These are phyloP conservation scores for Turnix velox DNA, from an alignment of 2,113 vertebrate genomes.

Conservation along the genomic window DNA sequence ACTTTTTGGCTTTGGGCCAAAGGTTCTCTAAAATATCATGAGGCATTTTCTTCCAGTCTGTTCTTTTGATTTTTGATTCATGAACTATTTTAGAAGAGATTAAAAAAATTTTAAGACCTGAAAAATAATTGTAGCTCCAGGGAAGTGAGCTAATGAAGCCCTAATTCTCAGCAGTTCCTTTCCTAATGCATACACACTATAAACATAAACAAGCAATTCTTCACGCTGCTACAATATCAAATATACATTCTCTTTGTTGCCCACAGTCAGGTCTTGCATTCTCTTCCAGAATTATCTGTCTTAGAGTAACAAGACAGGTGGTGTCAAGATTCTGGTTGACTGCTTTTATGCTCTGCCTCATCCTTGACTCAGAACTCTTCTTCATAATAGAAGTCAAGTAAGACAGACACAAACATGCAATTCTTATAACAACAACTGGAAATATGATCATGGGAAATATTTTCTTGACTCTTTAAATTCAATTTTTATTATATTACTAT, in stretches of 20 bases:
- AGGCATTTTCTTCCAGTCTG: not conserved
- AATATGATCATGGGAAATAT: not conserved
- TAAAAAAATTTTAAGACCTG: too few relatives aligned
- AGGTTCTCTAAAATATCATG: not conserved
- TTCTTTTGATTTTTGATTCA: not conserved
- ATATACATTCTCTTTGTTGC: not conserved
- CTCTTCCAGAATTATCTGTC: not conserved
- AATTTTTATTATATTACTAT: not conserved
- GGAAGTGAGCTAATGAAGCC: not conserved
- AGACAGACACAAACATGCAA: not conserved
- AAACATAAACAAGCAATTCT: not conserved
- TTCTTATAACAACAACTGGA: not conserved
- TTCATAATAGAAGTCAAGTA: not conserved
- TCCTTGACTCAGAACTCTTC: not conserved
- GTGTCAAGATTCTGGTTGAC: not conserved
- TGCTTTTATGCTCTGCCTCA: not conserved
- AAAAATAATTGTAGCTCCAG: not conserved
- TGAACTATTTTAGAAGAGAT: not conserved
- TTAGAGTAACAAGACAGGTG: not conserved
- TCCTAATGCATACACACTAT: not conserved
- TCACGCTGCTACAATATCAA: not conserved
- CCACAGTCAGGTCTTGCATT: not conserved
- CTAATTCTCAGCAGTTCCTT: rapidly evolving
- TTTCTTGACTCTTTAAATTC: not conserved
- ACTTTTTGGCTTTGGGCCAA: not conserved